phyloP scores from a whole-genome alignment of 2,113 vertebrate species.

The Trachemys scripta region DNA sequence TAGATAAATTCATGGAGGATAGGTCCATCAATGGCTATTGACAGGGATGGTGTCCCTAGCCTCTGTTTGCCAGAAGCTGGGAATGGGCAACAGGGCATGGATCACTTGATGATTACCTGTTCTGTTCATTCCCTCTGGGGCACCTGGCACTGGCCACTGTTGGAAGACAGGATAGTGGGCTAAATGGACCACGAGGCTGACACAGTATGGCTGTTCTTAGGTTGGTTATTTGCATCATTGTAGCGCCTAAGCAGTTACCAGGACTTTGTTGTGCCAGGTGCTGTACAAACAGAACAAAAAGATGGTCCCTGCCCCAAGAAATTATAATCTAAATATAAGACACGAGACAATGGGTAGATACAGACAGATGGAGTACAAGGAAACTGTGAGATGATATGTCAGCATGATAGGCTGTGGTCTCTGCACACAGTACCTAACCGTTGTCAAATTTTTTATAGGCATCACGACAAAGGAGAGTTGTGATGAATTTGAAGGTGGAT shows the following conservation, averaged over 20 bases:
- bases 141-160: too few relatives aligned
- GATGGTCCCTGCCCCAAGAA: not conserved
- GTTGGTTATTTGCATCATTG: not conserved
- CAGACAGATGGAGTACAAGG: not conserved
- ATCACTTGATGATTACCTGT: too few relatives aligned
- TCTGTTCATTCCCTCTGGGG: too few relatives aligned
- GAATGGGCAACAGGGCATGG: too few relatives aligned
- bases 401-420: not conserved
- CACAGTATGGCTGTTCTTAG: too few relatives aligned
- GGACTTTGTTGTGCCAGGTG: not conserved
- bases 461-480: not conserved
- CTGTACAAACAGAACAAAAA: not conserved
- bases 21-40: too few relatives aligned
- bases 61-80: too few relatives aligned
- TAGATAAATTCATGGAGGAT: too few relatives aligned
- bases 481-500: not conserved
- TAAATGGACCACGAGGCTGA: too few relatives aligned
- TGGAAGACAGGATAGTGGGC: too few relatives aligned
- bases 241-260: not conserved
- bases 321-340: not conserved
- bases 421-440: not conserved
- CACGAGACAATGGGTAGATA: not conserved
- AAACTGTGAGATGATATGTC: not conserved
- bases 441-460: not conserved
- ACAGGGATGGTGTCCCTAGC: too few relatives aligned